Evolutionary conservation across 2,888 invertebrate species (phyloP).

Genomic region (Trissonchulus sp.): DNA sequence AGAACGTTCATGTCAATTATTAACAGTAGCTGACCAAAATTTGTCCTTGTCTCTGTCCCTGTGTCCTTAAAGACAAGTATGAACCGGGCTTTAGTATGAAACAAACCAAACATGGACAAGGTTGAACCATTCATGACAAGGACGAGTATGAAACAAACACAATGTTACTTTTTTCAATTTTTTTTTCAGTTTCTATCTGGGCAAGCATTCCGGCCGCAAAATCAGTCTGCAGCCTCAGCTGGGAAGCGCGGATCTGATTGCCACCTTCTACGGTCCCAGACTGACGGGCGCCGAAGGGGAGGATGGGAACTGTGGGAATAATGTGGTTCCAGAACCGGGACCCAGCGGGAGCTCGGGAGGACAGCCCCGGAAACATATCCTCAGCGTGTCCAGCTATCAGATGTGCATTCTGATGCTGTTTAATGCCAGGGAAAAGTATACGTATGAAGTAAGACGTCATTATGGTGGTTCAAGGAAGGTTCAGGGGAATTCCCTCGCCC

Average conservation of each 20-base stretch:
- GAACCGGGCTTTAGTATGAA: no score
- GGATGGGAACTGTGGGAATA: not conserved
- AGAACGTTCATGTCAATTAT: no score
- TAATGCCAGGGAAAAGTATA: constrained; percentile 82
- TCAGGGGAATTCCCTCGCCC: no score
- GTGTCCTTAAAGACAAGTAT: no score
- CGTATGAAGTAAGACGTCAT: constrained; percentile 67
- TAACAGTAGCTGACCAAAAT: no score
- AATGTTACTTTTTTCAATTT: not conserved
- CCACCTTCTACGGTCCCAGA: constrained; percentile 74
- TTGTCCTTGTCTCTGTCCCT: no score
- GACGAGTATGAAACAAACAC: not conserved
- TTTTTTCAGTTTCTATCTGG: constrained; percentile 76
- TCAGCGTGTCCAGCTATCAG: constrained; percentile 85
- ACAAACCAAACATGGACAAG: no score
- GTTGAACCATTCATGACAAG: not conserved
- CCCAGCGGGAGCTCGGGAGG: not conserved
- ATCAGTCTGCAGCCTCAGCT: constrained; percentile 93
- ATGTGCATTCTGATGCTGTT: constrained; percentile 92
- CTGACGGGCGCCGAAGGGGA: constrained; percentile 16
- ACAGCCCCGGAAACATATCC: constrained; percentile 74
- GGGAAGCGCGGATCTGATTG: constrained; percentile 93
- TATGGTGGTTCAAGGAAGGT: constrained; percentile 11
- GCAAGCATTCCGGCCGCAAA: constrained; percentile 94
- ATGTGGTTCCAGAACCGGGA: not conserved